Conservation (phyloP, 2,113 vertebrate genomes). For the Burhinus oedicnemus region DNA sequence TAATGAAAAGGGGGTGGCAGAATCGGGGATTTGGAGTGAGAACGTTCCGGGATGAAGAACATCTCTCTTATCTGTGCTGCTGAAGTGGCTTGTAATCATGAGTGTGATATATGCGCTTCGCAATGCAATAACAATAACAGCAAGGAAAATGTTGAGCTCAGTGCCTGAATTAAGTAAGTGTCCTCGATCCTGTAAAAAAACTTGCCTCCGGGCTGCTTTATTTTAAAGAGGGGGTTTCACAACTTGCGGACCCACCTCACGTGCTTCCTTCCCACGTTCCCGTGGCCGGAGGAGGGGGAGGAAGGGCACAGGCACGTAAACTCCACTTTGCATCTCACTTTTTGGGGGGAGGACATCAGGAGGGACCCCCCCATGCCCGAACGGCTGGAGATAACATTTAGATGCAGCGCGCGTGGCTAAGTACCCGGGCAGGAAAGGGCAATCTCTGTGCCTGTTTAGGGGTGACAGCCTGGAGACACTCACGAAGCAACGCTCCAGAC, state of each 20-base stretch:
- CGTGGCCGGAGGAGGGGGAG: neutral
- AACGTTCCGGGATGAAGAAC: neutral
- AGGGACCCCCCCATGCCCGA: neutral
- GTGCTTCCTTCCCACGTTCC: neutral
- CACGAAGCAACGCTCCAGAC: neutral
- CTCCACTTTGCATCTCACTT: neutral
- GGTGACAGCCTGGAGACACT: neutral
- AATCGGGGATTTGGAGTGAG: neutral
- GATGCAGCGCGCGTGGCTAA: neutral
- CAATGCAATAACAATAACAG: neutral
- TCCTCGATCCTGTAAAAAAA: neutral
- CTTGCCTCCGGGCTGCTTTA: neutral
- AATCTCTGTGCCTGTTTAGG: neutral
- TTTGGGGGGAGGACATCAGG: neutral
- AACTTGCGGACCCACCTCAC: neutral
- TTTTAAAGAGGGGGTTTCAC: neutral
- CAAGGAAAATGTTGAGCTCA: neutral
- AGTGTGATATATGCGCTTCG: neutral
- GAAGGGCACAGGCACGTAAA: neutral
- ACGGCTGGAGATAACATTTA: neutral
- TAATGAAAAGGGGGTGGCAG: neutral
- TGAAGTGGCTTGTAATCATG: neutral
- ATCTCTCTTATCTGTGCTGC: neutral
- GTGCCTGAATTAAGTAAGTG: neutral
- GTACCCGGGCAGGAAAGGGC: neutral